Conservation (phyloP, 2,113 vertebrate genomes). For the Lichenostomus cassidix region DNA sequence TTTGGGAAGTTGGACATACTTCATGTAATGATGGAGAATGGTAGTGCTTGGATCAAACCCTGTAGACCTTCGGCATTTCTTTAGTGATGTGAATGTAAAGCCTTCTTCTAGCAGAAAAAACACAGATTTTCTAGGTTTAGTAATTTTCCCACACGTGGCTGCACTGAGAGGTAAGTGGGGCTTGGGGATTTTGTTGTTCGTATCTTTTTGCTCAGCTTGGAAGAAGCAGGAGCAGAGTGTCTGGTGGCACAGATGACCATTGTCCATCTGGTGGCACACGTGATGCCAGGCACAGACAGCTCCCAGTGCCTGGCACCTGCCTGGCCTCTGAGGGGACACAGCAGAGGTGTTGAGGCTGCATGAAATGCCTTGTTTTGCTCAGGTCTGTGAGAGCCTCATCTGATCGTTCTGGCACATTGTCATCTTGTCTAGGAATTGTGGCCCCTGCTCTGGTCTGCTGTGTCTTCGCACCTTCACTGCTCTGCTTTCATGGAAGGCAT, state of each 20-base stretch:
- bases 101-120: background rate
- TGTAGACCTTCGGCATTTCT: background rate
- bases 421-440: background rate
- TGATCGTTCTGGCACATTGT: accelerated
- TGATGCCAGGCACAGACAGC: background rate
- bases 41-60: background rate
- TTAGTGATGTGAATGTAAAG: background rate
- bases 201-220: background rate
- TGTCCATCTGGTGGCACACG: accelerated
- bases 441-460: background rate
- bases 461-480: background rate
- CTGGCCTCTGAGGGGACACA: accelerated
- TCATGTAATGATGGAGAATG: background rate
- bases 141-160: background rate
- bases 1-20: background rate
- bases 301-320: background rate
- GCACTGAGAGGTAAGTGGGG: background rate
- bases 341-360: background rate
- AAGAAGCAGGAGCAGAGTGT: background rate
- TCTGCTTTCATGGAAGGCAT: background rate
- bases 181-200: background rate
- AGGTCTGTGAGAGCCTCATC: accelerated
- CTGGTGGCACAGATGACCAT: background rate
- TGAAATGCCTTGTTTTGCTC: background rate
- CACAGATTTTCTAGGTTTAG: background rate